Base-by-base conservation (phyloP, 2,797 vertebrate species). In the Clangula hyemalis region DNA sequence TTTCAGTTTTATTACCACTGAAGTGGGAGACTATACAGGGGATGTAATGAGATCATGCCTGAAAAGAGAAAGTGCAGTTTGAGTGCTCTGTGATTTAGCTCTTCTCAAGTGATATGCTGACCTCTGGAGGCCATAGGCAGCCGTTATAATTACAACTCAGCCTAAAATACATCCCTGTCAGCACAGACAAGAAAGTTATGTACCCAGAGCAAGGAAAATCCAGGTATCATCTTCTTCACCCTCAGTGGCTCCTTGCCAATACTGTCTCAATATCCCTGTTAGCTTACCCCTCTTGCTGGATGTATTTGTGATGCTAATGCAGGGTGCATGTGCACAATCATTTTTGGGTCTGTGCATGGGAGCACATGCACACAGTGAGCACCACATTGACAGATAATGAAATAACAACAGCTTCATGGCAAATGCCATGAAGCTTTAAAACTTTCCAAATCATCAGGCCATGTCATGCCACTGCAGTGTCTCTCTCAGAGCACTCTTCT, bases 91-190 rank as follows among this genome's bases (percentile, higher is more conserved):
- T 14, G 68, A 54, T 71, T 73, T 49, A 69, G 41, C 49, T 88
- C 32, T 93, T 93, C 92, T 58, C 80, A 39, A 70, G 86, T 51
- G 91, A 76, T 71, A 27, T 51, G 80, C 90, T 96, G 95, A 93
- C 94, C 91, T 95, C 93, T 91, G 96, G 93, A 96, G 96, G 95
- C 95, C 80, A 89, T 11, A 61, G 47, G 68, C 68, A 39, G 74
- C 38, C 72, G 38, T 69, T 72, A 18, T 51, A 78, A 88, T 62
- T 84, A 10, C 7, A 66, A 93, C 74, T 91, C 51, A 58, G 36
- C 43, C 41, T 80, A 45, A 83, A 71, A 34, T 3, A 4, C 24
- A 51, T 45, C 47, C 30, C 36, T 54, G 30, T 47, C 66, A 54
- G 72, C 28, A 51, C 47, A 61, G 65, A 39, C 51, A 53, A 76